Conservation (phyloP, 2,888 invertebrate species). For the Leptopilina syphax region DNA sequence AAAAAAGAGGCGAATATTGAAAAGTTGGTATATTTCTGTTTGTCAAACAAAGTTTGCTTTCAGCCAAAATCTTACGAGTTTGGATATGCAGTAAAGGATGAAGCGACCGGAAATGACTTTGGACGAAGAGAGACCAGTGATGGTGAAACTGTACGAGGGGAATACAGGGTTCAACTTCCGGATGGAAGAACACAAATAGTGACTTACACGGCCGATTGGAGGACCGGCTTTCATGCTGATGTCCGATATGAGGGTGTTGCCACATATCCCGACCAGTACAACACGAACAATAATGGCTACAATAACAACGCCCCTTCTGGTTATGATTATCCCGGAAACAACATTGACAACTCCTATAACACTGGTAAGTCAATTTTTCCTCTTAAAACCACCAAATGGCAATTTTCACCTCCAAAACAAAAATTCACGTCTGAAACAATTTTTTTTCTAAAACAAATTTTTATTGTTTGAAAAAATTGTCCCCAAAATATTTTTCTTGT, state of each 20-base stretch:
- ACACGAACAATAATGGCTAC: constrained; percentile 59
- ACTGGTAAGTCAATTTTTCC: constrained; percentile 54
- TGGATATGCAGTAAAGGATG: constrained; percentile 88
- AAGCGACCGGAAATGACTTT: constrained; percentile 86
- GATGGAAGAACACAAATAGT: constrained; percentile 84
- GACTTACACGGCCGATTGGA: constrained; percentile 88
- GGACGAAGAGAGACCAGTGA: constrained; percentile 85
- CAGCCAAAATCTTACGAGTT: constrained; percentile 88
- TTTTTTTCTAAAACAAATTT: no score
- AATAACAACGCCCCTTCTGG: constrained; percentile 54
- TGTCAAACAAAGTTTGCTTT: constrained; percentile 40
- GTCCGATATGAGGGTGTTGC: constrained; percentile 86
- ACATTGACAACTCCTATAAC: constrained; percentile 56
- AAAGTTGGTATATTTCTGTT: no score
- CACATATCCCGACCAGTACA: constrained; percentile 81
- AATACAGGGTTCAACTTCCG: constrained; percentile 81
- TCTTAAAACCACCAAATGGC: no score
- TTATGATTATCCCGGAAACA: constrained; percentile 57
- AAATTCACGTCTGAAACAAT: no score
- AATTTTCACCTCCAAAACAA: no score
- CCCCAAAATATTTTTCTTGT: no score
- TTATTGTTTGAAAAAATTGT: no score
- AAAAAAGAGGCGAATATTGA: no score
- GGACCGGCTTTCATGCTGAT: constrained; percentile 88
- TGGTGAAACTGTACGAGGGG: constrained; percentile 83